phyloP scores from a whole-genome alignment of 2,797 vertebrate genomes.

The Brachyrhaphis roseni region DNA sequence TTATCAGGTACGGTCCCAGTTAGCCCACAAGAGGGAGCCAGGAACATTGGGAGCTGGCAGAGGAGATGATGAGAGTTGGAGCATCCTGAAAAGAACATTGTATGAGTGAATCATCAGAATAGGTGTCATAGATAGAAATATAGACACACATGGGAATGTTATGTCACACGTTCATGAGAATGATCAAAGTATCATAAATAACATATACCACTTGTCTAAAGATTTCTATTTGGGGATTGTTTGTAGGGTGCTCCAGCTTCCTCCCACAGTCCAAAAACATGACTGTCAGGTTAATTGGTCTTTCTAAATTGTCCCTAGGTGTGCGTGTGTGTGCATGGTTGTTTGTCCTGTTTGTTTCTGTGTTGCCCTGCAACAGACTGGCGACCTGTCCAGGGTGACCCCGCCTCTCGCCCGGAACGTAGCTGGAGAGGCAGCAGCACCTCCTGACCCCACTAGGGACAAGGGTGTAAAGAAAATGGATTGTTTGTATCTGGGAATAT shows the following conservation, averaged over 20 bases:
- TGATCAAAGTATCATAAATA: background rate
- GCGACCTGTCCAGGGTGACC: too few species aligned
- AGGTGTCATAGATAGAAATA: constrained; percentile 4
- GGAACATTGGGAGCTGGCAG: constrained; percentile 1
- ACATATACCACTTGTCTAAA: background rate
- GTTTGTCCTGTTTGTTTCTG: too few species aligned
- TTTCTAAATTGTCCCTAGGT: too few species aligned
- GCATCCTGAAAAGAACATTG: background rate
- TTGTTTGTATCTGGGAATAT: background rate
- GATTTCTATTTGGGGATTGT: background rate
- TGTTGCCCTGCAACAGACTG: too few species aligned
- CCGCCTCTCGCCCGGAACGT: too few species aligned
- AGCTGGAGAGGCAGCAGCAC: too few species aligned
- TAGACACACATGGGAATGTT: background rate
- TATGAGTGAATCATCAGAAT: constrained; percentile 5
- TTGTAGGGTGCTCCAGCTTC: too few species aligned
- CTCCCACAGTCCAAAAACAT: too few species aligned
- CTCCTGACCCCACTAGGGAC: too few species aligned
- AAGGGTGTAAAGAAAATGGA: too few species aligned
- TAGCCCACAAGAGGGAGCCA: constrained; percentile 56
- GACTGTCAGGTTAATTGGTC: too few species aligned
- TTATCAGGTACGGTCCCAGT: constrained; percentile 79
- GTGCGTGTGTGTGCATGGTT: too few species aligned
- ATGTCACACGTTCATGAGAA: background rate
- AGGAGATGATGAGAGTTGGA: background rate